Base-by-base conservation (phyloP, 2,113 vertebrate genomes). In the Pionites leucogaster region DNA sequence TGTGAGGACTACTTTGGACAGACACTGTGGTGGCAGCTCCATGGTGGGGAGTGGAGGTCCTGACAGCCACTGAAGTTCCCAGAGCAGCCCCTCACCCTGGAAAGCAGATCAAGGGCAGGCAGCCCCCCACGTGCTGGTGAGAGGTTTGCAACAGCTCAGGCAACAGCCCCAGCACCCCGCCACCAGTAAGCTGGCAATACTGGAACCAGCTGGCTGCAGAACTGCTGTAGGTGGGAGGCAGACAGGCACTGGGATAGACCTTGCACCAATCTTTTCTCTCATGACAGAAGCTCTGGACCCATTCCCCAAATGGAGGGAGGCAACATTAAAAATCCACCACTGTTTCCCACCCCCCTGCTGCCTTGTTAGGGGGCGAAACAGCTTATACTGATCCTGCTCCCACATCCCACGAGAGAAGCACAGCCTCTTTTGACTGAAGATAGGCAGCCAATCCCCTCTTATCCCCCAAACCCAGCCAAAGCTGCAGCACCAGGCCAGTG, bases 151-250 rank as follows among this genome's bases (percentile, higher is more conserved):
- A 55, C 37, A 49, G 53, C 31, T 33, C 17, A 44, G 41, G 22
- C 46, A 33, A 39, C 24, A 39, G 29, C 37, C 17, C 37, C 1
- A 1, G 49, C 1, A 3, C 49, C n/a, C 25, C 1, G 1, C 17
- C 24, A 37, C 24, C 65, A 35, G 19, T 8, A 33, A 79, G 44
- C n/a, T 57, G 49, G 60, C 0, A 3, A 22, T 37, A 41, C 53
- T 59, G 67, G 86, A 49, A 63, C 42, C 59, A 69, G 67, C 39
- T 80, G 52, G 68, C 35, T 46, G 63, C 67, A 46, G 57, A 53
- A 28, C 27, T 46, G 3, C 13, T 14, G 5, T 19, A 37, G 24
- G 25, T 22, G 22, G 46, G 47, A 90, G 12, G 33, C 50, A 50
- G 82, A 63, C 16, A 37, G 33, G 67, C 50, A 33, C 60, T 14